Evolutionary conservation across 2,888 invertebrate genomes (phyloP).

Genomic region (Lamellibrachia satsuma): DNA sequence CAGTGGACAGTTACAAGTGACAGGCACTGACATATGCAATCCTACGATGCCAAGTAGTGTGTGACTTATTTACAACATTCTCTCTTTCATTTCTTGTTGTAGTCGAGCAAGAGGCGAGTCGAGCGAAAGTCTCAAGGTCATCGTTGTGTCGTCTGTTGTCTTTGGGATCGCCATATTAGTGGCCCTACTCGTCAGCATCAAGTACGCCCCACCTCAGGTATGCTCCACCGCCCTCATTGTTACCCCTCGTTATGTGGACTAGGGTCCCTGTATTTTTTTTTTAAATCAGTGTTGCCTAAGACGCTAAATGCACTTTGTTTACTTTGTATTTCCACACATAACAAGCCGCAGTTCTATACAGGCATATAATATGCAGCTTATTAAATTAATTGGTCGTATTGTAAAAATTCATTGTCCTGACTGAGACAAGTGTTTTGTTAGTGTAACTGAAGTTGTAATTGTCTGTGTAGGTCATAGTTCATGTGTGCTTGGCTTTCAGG

Average conservation of each 20-base stretch:
- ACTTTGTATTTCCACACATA: not conserved
- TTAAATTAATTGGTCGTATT: not conserved
- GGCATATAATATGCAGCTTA: not conserved
- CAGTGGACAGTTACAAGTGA: not conserved
- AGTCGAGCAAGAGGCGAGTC: conserved; percentile 36
- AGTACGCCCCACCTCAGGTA: conserved; percentile 79
- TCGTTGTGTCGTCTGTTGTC: conserved; percentile 74
- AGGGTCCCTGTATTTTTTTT: not conserved
- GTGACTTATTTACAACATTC: not conserved
- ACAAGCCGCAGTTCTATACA: not conserved
- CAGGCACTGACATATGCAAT: not conserved
- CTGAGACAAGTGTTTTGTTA: not conserved
- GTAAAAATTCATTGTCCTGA: not conserved
- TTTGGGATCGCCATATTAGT: conserved; percentile 77
- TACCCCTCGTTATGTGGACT: not conserved
- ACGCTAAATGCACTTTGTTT: not conserved
- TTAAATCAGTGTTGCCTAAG: too few species aligned
- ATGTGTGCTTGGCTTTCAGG: not conserved
- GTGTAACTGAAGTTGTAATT: not conserved
- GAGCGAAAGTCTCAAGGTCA: conserved; percentile 72
- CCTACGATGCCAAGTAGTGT: not conserved
- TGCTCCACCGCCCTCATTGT: not conserved
- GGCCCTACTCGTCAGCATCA: conserved; percentile 78
- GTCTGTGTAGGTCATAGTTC: not conserved
- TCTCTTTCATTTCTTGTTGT: not conserved